Conservation (phyloP, 2,113 vertebrate genomes). For the Stigmatopora nigra region DNA sequence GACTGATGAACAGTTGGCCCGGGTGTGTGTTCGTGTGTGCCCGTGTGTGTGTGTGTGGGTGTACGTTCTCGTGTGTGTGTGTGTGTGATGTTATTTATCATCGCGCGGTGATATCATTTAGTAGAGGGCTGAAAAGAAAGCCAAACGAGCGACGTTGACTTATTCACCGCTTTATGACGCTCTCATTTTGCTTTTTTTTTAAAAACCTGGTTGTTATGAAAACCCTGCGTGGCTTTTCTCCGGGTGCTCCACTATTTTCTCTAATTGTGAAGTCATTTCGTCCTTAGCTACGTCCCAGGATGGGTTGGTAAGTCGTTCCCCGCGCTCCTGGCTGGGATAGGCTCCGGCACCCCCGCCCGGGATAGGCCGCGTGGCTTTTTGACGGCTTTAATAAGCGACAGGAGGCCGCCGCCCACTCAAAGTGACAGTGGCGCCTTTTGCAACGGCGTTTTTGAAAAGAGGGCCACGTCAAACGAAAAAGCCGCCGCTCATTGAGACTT, state of each 20-base stretch:
- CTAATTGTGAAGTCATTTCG: too few species aligned
- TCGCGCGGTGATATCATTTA: slow-evolving; percentile 13
- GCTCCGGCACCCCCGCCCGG: too few species aligned
- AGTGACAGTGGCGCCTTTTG: slow-evolving; percentile 13
- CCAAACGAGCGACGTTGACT: neutral
- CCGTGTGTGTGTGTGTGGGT: too few species aligned
- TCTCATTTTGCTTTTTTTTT: too few species aligned
- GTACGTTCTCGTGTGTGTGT: slow-evolving; percentile 12
- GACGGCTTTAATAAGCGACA: slow-evolving; percentile 54
- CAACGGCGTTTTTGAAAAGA: slow-evolving; percentile 16
- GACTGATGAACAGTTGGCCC: slow-evolving; percentile 66
- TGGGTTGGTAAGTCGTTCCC: too few species aligned
- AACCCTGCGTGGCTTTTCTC: too few species aligned
- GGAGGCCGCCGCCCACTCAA: slow-evolving; percentile 43
- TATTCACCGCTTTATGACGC: neutral
- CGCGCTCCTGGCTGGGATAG: too few species aligned
- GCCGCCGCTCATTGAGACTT: slow-evolving; percentile 60
- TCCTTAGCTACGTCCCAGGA: too few species aligned
- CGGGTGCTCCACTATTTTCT: too few species aligned
- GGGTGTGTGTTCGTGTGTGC: slow-evolving; percentile 34
- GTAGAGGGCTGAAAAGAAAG: neutral
- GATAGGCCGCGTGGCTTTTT: neutral
- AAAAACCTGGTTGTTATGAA: too few species aligned
- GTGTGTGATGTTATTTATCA: slow-evolving; percentile 38
- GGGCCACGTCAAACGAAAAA: slow-evolving; percentile 52